A percentile compares a stretch with the other conserved stretches of the same genome.
These are phyloP conservation scores for Chionoecetes opilio DNA, from an alignment of 1,140 invertebrate species.

Conservation along the genomic window DNA sequence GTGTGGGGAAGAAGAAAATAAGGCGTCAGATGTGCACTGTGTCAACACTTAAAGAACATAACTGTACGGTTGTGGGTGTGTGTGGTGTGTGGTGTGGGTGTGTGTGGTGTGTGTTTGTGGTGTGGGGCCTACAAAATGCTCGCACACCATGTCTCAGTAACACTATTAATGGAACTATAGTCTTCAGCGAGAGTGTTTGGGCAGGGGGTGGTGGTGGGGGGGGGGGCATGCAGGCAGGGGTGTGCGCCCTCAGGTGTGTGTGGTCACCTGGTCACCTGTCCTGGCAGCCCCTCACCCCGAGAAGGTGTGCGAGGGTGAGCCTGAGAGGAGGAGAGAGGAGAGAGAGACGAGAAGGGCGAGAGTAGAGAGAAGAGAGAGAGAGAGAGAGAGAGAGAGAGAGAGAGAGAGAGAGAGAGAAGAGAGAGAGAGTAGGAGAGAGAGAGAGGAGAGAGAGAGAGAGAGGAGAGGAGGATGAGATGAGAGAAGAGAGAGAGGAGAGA, in stretches of 20 bases:
- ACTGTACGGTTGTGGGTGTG: neutral
- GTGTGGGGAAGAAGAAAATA: neutral
- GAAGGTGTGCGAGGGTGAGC: neutral
- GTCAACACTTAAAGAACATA: neutral
- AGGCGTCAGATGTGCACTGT: neutral
- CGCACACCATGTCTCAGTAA: too few species aligned
- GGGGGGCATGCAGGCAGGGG: neutral
- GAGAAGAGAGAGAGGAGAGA: too few species aligned
- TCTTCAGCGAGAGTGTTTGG: neutral
- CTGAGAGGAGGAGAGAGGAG: neutral
- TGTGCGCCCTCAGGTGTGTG: neutral
- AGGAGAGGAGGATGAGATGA: too few species aligned
- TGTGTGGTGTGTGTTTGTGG: neutral
- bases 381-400: constrained; percentile 41
- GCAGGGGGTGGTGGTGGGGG: neutral
- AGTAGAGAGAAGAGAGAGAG: constrained; percentile 48
- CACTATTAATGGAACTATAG: too few species aligned
- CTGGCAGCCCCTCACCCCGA: neutral
- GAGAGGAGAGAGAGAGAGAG: too few species aligned
- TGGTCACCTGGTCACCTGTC: neutral
- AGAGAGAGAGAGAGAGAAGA: neutral
- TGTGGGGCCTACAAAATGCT: too few species aligned
- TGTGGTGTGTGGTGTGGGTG: neutral
- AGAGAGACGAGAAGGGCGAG: too few species aligned
- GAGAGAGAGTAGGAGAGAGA: too few species aligned